Evolutionary conservation across 2,113 vertebrate genomes (phyloP).

Genomic region (Willisornis vidua): DNA sequence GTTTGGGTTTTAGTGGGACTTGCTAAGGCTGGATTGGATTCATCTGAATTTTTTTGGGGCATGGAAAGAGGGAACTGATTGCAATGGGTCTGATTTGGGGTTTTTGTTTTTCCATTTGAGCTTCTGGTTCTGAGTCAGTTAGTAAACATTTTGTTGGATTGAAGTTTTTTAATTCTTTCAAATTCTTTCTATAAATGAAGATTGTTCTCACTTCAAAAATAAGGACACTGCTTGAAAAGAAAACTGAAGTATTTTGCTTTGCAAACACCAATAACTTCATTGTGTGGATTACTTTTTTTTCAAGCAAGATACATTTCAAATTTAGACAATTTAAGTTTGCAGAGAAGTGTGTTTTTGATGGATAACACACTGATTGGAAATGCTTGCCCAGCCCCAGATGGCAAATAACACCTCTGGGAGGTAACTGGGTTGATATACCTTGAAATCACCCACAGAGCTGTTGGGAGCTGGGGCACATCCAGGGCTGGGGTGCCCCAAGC

Average conservation of each 20-base stretch:
- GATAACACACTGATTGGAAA: not conserved
- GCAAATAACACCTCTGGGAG: constrained; percentile 60
- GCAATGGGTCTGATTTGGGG: not conserved
- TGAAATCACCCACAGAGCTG: constrained; percentile 1
- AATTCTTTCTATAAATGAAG: not conserved
- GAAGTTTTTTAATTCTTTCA: not conserved
- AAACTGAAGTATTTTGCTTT: not conserved
- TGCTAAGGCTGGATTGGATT: not conserved
- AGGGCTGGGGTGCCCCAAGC: not conserved
- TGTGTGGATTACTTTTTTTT: not conserved
- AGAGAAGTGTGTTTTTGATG: not conserved
- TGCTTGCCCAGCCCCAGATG: constrained; percentile 43
- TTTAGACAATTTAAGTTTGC: not conserved
- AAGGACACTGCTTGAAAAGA: not conserved
- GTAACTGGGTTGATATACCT: not conserved
- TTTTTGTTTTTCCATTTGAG: not conserved
- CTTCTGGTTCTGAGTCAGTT: constrained; percentile 31
- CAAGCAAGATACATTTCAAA: not conserved
- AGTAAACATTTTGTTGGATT: constrained; percentile 16
- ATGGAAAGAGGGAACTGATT: not conserved
- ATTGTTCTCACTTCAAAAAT: constrained; percentile 4
- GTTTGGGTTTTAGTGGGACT: not conserved
- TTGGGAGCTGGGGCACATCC: not conserved
- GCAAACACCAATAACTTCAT: not conserved
- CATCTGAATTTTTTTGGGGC: not conserved